Percentiles rank a stretch among this genome's conserved stretches.
Conservation (phyloP, 1,140 invertebrate genomes). For the Pantala flavescens region DNA sequence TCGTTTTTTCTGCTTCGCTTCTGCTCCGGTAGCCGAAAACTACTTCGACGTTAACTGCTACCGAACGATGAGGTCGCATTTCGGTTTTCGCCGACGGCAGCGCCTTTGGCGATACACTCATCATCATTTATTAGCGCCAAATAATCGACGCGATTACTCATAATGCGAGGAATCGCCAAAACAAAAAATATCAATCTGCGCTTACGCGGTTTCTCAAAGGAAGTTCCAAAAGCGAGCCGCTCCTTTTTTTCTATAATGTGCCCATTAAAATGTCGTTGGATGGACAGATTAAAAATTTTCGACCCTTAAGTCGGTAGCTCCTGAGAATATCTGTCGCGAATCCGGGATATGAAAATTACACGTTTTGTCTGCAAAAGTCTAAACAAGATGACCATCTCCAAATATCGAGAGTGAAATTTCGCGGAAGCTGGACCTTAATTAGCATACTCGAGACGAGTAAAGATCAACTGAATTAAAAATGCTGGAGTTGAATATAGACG, state of each 20-base stretch:
- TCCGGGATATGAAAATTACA: too few relatives aligned
- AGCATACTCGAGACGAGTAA: too few relatives aligned
- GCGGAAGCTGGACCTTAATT: too few relatives aligned
- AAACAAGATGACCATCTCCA: too few relatives aligned
- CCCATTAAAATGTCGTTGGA: too few relatives aligned
- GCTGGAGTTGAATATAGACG: too few relatives aligned
- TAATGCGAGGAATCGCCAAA: not conserved
- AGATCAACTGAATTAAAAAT: too few relatives aligned
- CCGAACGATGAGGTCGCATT: slow-evolving; percentile 1
- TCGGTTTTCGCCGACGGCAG: not conserved
- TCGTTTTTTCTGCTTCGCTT: not conserved
- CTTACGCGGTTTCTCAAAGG: not conserved
- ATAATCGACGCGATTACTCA: not conserved
- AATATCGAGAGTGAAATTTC: too few relatives aligned
- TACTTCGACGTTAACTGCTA: not conserved
- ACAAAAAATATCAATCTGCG: slow-evolving; percentile 3
- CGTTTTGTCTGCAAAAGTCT: too few relatives aligned
- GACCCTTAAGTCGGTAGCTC: too few relatives aligned
- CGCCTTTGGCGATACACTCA: not conserved
- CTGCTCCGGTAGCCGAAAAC: not conserved
- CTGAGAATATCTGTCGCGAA: too few relatives aligned
- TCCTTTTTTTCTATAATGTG: not conserved
- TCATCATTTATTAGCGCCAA: slow-evolving; percentile 6
- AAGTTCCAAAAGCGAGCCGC: not conserved
- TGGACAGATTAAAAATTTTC: too few relatives aligned